A percentile compares a stretch with the other conserved stretches of the same genome.
phyloP scores from a whole-genome alignment of 2,113 vertebrate species.

The Herpailurus yagouaroundi region DNA sequence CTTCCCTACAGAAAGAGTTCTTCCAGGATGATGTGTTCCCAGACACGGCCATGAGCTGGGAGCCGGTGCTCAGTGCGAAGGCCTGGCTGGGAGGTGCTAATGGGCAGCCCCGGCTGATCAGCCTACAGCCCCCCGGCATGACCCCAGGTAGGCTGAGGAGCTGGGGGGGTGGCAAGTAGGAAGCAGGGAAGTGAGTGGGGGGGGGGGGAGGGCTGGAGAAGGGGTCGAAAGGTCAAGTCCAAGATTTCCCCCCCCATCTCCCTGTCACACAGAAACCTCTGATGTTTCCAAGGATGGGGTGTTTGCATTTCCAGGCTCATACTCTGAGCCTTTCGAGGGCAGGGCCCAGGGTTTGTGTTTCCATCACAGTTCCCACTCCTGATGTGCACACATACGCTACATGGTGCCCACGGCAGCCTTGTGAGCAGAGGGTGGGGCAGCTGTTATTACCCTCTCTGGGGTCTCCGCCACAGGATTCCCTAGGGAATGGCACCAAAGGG shows the following conservation, averaged over 20 bases:
- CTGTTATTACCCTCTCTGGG: background rate
- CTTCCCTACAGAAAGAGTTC: constrained; percentile 94
- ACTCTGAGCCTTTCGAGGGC: background rate
- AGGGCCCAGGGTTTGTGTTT: background rate
- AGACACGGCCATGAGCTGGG: constrained; percentile 90
- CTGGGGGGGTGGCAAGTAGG: accelerated
- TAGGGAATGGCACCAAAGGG: background rate
- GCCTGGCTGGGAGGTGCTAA: constrained; percentile 91
- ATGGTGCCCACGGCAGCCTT: background rate
- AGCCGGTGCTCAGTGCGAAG: constrained; percentile 84
- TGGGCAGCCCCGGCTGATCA: constrained; percentile 86
- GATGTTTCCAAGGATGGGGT: background rate
- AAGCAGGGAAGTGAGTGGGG: background rate
- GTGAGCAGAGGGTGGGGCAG: background rate
- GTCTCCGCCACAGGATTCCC: background rate
- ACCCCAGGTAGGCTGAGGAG: constrained; percentile 87
- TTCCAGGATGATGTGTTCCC: constrained; percentile 97
- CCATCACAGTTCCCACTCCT: background rate
- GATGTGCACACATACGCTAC: background rate
- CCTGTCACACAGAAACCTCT: background rate
- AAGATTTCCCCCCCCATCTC: background rate
- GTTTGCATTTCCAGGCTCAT: background rate
- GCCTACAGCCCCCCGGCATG: constrained; percentile 92
- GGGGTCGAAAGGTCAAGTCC: background rate
- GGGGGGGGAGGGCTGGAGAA: background rate